Evolutionary conservation across 2,797 vertebrate genomes (phyloP).

Genomic region (Lerista edwardsae): DNA sequence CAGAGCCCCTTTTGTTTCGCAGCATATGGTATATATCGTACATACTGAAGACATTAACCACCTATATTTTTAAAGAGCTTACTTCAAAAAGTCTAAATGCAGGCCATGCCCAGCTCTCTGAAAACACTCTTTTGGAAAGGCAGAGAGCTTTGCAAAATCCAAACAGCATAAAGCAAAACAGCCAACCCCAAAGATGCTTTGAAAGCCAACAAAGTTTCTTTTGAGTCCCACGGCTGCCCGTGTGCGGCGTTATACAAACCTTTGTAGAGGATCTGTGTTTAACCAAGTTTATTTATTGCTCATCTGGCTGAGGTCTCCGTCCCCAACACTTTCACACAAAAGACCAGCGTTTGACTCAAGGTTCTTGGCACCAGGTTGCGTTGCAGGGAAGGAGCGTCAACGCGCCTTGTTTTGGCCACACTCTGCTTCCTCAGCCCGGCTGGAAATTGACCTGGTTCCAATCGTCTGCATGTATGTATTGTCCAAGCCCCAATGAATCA

Average conservation of each 20-base stretch:
- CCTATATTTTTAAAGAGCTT: conserved; percentile 78
- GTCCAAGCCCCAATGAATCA: background rate
- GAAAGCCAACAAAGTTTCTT: background rate
- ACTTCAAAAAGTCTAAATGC: conserved; percentile 67
- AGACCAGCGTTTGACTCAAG: background rate
- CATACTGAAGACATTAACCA: conserved; percentile 86
- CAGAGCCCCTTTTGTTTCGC: conserved; percentile 86
- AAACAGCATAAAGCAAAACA: conserved; percentile 2
- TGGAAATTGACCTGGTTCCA: background rate
- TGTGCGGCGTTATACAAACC: background rate
- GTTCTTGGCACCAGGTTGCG: background rate
- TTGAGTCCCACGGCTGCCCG: background rate
- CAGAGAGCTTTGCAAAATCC: conserved; percentile 16
- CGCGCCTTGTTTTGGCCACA: background rate
- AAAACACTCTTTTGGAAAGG: conserved; percentile 30
- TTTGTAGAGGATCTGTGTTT: background rate
- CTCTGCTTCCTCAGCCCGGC: background rate
- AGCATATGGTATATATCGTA: conserved; percentile 87
- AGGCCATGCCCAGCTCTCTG: conserved; percentile 53
- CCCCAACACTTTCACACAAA: conserved; percentile 1
- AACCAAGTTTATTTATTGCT: background rate
- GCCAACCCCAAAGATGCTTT: conserved; percentile 13
- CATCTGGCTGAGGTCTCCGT: conserved; percentile 4
- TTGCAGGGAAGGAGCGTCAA: background rate
- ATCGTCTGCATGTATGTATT: fast-evolving